Percentiles rank a stretch among this genome's conserved stretches.
These are phyloP conservation scores for Chelonia mydas DNA, from an alignment of 2,797 vertebrate species.

Conservation along the genomic window DNA sequence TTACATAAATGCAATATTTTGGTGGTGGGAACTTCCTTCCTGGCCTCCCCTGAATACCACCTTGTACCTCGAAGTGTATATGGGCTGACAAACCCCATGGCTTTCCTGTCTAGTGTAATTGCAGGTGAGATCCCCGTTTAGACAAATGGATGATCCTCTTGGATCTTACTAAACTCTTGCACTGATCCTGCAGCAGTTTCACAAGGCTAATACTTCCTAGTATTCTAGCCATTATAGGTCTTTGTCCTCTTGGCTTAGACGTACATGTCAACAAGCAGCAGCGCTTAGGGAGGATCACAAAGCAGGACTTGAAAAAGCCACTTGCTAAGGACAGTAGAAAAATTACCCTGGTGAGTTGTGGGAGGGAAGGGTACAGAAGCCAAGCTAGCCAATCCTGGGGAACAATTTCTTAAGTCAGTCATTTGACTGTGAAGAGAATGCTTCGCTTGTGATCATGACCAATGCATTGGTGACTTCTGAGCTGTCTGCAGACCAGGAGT, in stretches of 20 bases:
- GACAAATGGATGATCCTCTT: neutral
- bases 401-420: too few species aligned
- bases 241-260: neutral
- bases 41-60: neutral
- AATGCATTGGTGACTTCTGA: neutral
- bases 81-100: neutral
- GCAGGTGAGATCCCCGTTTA: neutral
- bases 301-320: neutral
- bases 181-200: neutral
- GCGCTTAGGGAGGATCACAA: neutral
- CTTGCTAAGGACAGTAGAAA: neutral
- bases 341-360: neutral
- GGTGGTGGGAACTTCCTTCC: neutral
- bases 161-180: neutral
- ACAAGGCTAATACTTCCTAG: neutral
- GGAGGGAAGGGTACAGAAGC: neutral
- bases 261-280: neutral
- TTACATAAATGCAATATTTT: neutral
- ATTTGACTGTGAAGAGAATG: neutral
- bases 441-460: too few species aligned
- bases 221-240: neutral
- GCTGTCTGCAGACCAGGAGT: neutral
- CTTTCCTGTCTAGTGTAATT: neutral
- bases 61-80: neutral
- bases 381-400: neutral